Percentiles rank a stretch among this genome's conserved stretches.
These are phyloP conservation scores for Hermodice carunculata DNA, from an alignment of 2,888 invertebrate species.

Conservation along the genomic window DNA sequence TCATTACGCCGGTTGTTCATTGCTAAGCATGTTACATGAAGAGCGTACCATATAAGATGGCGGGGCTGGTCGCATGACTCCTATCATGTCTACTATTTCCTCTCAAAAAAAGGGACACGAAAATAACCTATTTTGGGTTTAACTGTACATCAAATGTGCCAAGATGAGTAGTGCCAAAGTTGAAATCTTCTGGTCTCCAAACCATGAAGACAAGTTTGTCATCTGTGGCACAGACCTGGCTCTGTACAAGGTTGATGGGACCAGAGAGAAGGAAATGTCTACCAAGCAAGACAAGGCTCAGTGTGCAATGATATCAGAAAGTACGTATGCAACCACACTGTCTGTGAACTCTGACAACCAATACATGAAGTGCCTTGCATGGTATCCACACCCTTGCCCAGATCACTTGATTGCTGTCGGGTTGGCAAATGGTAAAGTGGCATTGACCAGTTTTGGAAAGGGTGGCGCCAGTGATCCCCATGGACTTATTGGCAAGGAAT, in stretches of 20 bases:
- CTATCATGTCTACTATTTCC: too few relatives aligned
- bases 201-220: slow-evolving; percentile 80
- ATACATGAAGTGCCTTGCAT: slow-evolving; percentile 88
- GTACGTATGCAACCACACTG: slow-evolving; percentile 78
- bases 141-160: too few relatives aligned
- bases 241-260: slow-evolving; percentile 79
- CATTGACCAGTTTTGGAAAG: slow-evolving; percentile 75
- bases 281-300: slow-evolving; percentile 32
- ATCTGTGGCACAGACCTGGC: slow-evolving; percentile 92
- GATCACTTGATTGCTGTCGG: slow-evolving; percentile 90
- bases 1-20: too few relatives aligned
- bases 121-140: too few relatives aligned
- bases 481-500: slow-evolving; percentile 81
- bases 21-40: too few relatives aligned
- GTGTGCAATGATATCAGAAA: slow-evolving; percentile 80
- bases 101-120: too few relatives aligned
- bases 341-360: slow-evolving; percentile 82
- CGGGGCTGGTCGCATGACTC: too few relatives aligned
- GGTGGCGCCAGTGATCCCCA: slow-evolving; percentile 73
- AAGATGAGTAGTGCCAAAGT: slow-evolving; percentile 57
- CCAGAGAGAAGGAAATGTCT: neutral
- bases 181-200: slow-evolving; percentile 91
- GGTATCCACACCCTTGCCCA: slow-evolving; percentile 82
- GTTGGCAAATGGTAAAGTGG: slow-evolving; percentile 88
- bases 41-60: too few relatives aligned